These are phyloP conservation scores for Zoroaster sp. DNA, from an alignment of 53 echinoderm and acorn worm species.

Conservation along the genomic window DNA sequence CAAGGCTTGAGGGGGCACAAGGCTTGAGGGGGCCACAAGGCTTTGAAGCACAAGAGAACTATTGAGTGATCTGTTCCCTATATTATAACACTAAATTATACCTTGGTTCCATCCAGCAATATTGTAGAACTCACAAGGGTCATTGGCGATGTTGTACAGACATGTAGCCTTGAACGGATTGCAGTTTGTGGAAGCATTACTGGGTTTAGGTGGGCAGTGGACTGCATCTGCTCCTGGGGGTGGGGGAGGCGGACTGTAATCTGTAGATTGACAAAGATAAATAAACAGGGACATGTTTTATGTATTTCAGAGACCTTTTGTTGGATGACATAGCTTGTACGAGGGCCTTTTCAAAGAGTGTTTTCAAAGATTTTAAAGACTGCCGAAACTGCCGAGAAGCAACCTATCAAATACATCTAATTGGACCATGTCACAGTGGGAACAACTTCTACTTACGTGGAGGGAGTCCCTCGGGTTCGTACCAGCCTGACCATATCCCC, in stretches of 20 bases:
- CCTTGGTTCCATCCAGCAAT: slow-evolving; percentile 67
- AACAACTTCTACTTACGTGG: slow-evolving; percentile 14
- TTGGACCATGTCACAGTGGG: too few relatives aligned
- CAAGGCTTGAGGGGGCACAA: too few relatives aligned
- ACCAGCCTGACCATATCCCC: slow-evolving; percentile 82
- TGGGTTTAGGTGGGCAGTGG: slow-evolving; percentile 65
- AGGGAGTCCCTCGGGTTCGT: slow-evolving; percentile 71
- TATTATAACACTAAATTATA: not conserved
- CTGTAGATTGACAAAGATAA: not conserved
- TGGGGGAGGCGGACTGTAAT: slow-evolving; percentile 30
- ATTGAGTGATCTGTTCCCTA: not conserved
- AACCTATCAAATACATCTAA: too few relatives aligned
- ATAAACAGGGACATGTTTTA: too few relatives aligned
- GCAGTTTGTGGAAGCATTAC: slow-evolving; percentile 71
- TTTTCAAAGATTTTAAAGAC: too few relatives aligned
- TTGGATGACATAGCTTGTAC: too few relatives aligned
- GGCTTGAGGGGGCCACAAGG: too few relatives aligned
- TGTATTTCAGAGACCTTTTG: too few relatives aligned
- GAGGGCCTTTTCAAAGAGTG: too few relatives aligned
- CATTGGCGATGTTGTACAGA: slow-evolving; percentile 64
- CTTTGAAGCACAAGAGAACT: not conserved
- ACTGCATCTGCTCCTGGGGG: slow-evolving; percentile 56
- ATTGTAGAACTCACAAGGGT: slow-evolving; percentile 79
- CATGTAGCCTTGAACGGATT: slow-evolving; percentile 64
- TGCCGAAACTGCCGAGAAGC: too few relatives aligned